Evolutionary conservation across 2,888 invertebrate genomes (phyloP), one percentile per base, ranked within the genome.

Genomic region (Diogma glabrata): DNA sequence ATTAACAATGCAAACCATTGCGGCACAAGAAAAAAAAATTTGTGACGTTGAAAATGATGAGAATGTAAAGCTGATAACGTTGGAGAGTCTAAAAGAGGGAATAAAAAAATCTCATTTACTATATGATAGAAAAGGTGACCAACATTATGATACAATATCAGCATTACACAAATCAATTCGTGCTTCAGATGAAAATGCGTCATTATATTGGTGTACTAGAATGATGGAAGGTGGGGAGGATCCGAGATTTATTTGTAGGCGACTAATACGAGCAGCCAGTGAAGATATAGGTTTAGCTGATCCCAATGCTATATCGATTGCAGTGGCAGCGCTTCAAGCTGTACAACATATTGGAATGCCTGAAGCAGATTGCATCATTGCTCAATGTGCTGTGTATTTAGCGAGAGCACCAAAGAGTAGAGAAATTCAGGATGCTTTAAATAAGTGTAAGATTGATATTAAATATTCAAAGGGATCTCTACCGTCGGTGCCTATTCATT

Each of bases 91-190:
- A 17, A 79, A 83, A 67, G 80, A 84, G 56, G 81, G 82, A 30
- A 75, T 88, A 30, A 84, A 84, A 77, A 79, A 84, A 59, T 81
- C 84, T 1, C 87, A 88, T 63, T 74, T 87, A 64, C 63, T 87
- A 30, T 89, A 88, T 65, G 88, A 89, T 63, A 75, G 77, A 51
- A 76, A 78, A 64, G 88, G 89, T 8, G 88, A 89, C 48, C 85
- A 88, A 62, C 88, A 89, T 67, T 89, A 87, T 66, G 85, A 88
- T 64, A 78, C 79, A 33, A 81, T 87, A 59, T 89, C 88, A 2
- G 89, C 89, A 1, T 70, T 89, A 57, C 88, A 88, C 61, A 89
- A 90, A 67, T 84, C 87, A 0, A 81, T 90, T 49, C 74, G 89
- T 57, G 87, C 87, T 1, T 79, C 85, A 16, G 84, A 87, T 64